A percentile compares a stretch with the other conserved stretches of the same genome.
Conservation (phyloP, 1,140 invertebrate genomes). For the Leptoteleia sp. region DNA sequence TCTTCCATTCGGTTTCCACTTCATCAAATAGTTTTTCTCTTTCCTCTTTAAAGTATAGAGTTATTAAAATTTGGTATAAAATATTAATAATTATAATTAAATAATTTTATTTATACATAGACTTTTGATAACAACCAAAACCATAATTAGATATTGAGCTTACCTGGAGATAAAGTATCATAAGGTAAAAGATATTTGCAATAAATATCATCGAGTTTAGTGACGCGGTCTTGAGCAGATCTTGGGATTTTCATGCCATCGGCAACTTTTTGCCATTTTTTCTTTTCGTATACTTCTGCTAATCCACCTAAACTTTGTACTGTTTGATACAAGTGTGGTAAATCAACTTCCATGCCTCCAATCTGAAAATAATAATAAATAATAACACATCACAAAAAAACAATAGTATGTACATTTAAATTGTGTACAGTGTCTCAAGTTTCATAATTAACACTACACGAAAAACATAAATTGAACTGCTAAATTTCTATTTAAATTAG, state of each 20-base stretch:
- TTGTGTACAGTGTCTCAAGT: too few species aligned
- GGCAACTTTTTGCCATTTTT: slow-evolving; percentile 93
- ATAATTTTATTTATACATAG: too few species aligned
- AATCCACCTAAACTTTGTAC: slow-evolving; percentile 93
- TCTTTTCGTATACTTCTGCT: slow-evolving; percentile 94
- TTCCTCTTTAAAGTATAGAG: slow-evolving; percentile 83
- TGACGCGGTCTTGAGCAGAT: slow-evolving; percentile 89
- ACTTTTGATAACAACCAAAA: too few species aligned
- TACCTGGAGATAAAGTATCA: slow-evolving; percentile 89
- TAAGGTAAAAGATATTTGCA: slow-evolving; percentile 96
- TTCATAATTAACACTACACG: too few species aligned
- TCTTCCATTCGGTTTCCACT: slow-evolving; percentile 89
- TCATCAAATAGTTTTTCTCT: slow-evolving; percentile 86
- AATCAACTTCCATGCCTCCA: slow-evolving; percentile 94
- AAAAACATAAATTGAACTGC: too few species aligned
- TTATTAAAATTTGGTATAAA: too few species aligned
- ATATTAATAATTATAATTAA: too few species aligned
- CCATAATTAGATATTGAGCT: background rate
- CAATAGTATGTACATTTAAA: too few species aligned
- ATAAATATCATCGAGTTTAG: slow-evolving; percentile 94
- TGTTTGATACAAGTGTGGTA: slow-evolving; percentile 91
- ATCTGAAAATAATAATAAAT: slow-evolving; percentile 81
- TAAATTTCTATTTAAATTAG: too few species aligned
- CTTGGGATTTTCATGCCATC: slow-evolving; percentile 93
- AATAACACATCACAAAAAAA: too few species aligned